These are phyloP conservation scores for Corythornis vintsioides DNA, from an alignment of 2,113 vertebrate species.

Conservation along the genomic window DNA sequence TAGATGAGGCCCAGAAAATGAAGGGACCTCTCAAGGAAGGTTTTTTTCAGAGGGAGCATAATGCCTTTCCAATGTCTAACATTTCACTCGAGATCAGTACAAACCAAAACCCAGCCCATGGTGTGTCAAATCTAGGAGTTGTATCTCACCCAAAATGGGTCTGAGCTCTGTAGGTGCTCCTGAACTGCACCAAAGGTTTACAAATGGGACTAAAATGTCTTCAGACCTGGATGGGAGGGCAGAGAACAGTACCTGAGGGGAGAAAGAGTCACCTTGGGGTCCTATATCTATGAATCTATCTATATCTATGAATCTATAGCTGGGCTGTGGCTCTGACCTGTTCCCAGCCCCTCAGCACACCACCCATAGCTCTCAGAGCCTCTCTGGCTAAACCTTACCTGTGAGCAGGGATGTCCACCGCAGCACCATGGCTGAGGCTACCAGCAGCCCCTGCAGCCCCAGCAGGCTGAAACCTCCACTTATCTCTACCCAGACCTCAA, in stretches of 20 bases:
- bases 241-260: background rate
- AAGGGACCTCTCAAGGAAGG: background rate
- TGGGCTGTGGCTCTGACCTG: background rate
- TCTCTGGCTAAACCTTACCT: rapidly evolving
- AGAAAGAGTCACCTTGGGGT: background rate
- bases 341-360: background rate
- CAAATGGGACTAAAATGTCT: rapidly evolving
- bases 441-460: background rate
- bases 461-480: background rate
- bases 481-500: background rate
- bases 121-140: rapidly evolving
- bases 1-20: background rate
- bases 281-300: too few relatives aligned
- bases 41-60: background rate
- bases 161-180: background rate
- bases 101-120: background rate
- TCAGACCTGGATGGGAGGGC: background rate
- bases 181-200: background rate
- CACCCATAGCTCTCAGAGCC: background rate
- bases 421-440: background rate
- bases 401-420: background rate
- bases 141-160: background rate
- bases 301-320: too few relatives aligned
- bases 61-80: background rate
- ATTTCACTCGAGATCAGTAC: background rate